A percentile compares a stretch with the other conserved stretches of the same genome.
phyloP scores from a whole-genome alignment of 2,113 vertebrate species.

The Hyla sarda region DNA sequence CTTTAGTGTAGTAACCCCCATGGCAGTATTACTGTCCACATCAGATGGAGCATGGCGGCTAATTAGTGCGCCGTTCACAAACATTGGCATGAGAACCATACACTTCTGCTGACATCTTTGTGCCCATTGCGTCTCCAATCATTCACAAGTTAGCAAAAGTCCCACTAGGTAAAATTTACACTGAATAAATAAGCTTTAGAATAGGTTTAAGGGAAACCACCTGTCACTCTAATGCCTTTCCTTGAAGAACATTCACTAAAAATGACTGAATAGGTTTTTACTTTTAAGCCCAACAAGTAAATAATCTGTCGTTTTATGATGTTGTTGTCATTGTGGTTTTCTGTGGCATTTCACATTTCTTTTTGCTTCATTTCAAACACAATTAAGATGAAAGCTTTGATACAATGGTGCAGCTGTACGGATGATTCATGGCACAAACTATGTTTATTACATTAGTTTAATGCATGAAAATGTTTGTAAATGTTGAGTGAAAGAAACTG shows the following conservation, averaged over 20 bases:
- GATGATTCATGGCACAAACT: not conserved
- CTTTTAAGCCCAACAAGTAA: not conserved
- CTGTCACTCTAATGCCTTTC: not conserved
- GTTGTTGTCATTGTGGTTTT: not conserved
- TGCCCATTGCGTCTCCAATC: not conserved
- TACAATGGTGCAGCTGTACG: not conserved
- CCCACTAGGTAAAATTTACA: not conserved
- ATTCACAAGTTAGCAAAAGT: not conserved
- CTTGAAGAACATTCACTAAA: not conserved
- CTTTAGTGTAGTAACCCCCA: constrained; percentile 46
- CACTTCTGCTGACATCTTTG: constrained; percentile 13
- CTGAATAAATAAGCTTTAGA: not conserved
- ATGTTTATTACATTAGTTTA: not conserved
- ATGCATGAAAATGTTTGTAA: not conserved
- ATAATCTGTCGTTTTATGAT: not conserved
- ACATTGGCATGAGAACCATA: constrained; percentile 20
- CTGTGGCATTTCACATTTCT: not conserved
- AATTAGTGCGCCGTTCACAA: constrained; percentile 45
- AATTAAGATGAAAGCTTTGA: not conserved
- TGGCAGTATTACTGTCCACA: constrained; percentile 53
- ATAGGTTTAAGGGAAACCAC: not conserved
- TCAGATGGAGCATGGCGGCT: constrained; percentile 34
- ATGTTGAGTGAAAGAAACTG: not conserved
- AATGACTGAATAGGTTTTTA: not conserved
- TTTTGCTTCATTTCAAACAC: not conserved